These are phyloP conservation scores for Campoplex capitator DNA, from an alignment of 2,888 invertebrate species.

Conservation along the genomic window DNA sequence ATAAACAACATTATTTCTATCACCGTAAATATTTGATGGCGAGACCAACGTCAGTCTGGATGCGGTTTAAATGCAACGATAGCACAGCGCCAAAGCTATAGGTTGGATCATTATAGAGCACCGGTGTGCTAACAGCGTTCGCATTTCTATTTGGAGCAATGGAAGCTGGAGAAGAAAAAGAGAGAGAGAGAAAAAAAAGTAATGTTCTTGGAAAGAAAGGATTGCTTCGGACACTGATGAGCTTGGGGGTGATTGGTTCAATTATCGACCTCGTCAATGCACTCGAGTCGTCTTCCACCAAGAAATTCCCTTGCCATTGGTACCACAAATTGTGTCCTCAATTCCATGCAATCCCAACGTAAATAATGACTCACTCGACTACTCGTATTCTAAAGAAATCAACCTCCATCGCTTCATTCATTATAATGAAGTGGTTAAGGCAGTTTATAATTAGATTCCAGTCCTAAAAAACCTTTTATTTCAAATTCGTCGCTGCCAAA, in stretches of 20 bases:
- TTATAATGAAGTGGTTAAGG: slow-evolving; percentile 8
- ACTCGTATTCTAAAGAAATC: slow-evolving; percentile 3
- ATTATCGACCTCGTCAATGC: slow-evolving; percentile 49
- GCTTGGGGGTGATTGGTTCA: slow-evolving; percentile 59
- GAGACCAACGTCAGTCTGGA: neutral
- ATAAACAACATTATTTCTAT: neutral
- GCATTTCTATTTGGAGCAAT: slow-evolving; percentile 26
- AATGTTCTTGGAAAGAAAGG: slow-evolving; percentile 38
- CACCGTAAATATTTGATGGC: neutral
- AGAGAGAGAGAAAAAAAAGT: no score
- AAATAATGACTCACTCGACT: slow-evolving; percentile 14
- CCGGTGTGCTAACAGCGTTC: slow-evolving; percentile 38
- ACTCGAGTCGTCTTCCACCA: slow-evolving; percentile 12
- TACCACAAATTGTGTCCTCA: slow-evolving; percentile 7
- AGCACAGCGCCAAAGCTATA: neutral
- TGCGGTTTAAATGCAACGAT: neutral
- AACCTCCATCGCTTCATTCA: slow-evolving; percentile 11
- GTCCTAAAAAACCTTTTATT: neutral
- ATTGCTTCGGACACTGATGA: slow-evolving; percentile 47
- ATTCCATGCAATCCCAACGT: slow-evolving; percentile 13
- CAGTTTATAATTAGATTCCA: slow-evolving; percentile 7
- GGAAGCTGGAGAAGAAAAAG: neutral
- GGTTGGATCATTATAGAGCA: slow-evolving; percentile 7
- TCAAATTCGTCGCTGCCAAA: neutral
- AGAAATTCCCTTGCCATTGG: slow-evolving; percentile 18